These are phyloP conservation scores for Ips nitidus DNA, from an alignment of 1,140 invertebrate species.

Conservation along the genomic window DNA sequence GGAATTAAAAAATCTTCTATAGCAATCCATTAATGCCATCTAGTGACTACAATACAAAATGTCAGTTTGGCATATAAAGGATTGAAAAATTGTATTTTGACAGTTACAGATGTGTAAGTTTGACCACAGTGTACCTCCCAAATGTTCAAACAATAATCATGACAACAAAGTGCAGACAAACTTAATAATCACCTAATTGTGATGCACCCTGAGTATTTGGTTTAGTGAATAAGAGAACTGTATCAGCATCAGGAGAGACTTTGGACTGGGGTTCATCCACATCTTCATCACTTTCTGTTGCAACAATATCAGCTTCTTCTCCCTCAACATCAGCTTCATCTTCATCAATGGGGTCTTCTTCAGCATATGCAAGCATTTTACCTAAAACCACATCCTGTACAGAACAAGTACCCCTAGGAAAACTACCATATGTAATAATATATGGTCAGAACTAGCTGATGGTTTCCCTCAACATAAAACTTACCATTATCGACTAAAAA, in stretches of 20 bases:
- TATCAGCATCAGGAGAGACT: slow-evolving; percentile 90
- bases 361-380: slow-evolving; percentile 64
- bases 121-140: too few relatives aligned
- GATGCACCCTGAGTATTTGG: slow-evolving; percentile 65
- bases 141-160: too few relatives aligned
- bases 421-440: background rate
- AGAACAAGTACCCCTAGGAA: slow-evolving; percentile 7
- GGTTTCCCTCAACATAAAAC: slow-evolving; percentile 34
- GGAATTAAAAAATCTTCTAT: too few relatives aligned
- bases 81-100: too few relatives aligned
- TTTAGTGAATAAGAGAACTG: slow-evolving; percentile 89
- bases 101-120: too few relatives aligned
- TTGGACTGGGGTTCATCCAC: slow-evolving; percentile 70
- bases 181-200: slow-evolving; percentile 65
- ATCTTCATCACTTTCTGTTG: slow-evolving; percentile 62
- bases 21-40: too few relatives aligned
- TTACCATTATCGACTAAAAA: slow-evolving; percentile 61
- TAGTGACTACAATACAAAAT: too few relatives aligned
- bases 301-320: slow-evolving; percentile 61
- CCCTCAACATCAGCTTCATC: slow-evolving; percentile 73
- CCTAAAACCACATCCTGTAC: too few relatives aligned
- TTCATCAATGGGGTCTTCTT: slow-evolving; percentile 77
- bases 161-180: too few relatives aligned
- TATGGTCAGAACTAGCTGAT: background rate
- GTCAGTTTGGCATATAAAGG: too few relatives aligned